These are phyloP conservation scores for Brachystomella parvula DNA, from an alignment of 1,140 invertebrate genomes.

Conservation along the genomic window DNA sequence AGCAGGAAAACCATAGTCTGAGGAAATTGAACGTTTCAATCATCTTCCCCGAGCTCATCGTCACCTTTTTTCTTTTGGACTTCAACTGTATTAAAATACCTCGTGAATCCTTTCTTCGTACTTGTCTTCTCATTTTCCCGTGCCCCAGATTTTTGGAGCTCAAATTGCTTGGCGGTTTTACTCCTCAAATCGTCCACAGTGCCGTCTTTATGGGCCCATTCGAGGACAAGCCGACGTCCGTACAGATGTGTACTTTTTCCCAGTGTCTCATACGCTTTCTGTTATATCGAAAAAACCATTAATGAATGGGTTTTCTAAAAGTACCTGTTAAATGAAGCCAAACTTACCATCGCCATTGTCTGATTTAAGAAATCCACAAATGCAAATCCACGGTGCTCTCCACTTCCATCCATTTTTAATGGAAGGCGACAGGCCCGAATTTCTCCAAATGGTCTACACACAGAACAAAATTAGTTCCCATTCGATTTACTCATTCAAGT, in stretches of 20 bases:
- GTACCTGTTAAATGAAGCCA: constrained; percentile 43
- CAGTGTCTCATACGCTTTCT: constrained; percentile 85
- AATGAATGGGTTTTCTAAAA: background rate
- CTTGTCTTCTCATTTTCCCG: background rate
- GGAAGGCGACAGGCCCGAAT: constrained; percentile 84
- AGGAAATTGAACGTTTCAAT: background rate
- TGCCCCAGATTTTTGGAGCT: constrained; percentile 39
- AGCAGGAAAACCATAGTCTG: no score
- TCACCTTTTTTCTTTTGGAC: background rate
- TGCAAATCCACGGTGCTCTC: constrained; percentile 87
- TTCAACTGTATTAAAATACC: constrained; percentile 13
- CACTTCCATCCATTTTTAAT: constrained; percentile 70
- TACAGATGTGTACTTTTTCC: constrained; percentile 96
- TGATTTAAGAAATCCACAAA: constrained; percentile 78
- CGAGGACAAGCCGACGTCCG: constrained; percentile 83
- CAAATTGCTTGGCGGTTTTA: constrained; percentile 68
- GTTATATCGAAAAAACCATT: constrained; percentile 43
- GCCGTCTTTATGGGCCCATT: constrained; percentile 85
- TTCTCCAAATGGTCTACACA: constrained; percentile 79
- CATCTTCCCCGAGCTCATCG: background rate
- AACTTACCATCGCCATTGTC: background rate
- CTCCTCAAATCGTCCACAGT: constrained; percentile 70
- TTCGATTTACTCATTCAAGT: constrained; percentile 16
- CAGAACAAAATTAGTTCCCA: constrained; percentile 2
- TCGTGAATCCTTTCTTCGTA: constrained; percentile 13